Base-by-base conservation (phyloP, 2,888 invertebrate genomes). In the Ophion obscuratus region DNA sequence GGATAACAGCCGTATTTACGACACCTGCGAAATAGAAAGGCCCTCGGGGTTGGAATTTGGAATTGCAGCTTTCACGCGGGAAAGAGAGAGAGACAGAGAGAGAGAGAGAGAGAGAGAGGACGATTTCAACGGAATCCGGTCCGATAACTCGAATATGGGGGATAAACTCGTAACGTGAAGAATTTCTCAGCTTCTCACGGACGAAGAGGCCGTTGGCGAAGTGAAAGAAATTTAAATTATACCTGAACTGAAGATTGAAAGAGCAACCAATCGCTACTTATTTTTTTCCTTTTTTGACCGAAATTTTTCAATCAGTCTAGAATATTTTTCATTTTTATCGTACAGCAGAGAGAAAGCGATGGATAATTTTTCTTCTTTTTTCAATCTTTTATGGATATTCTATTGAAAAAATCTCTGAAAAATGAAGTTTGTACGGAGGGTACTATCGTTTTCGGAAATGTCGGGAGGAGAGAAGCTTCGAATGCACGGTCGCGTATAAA, bases 11-110 rank as follows among this genome's bases (percentile, higher is more conserved):
- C 81, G 70, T 83, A 86, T 86, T 83, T 83, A 86, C 86, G 83
- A 83, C 81, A 86, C 83, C 86, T 83, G 83, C 78, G 83, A 86
- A 86, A 86, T 86, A 83, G 81, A 75, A 86, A 81, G 77, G 78
- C 20, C 75, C 70, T 64, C 14, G 31, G 67, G 59, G 68, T 81
- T 61, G 81, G 81, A 86, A 86, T 86, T 83, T 74, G 86, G 40
- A 83, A 86, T 86, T 86, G 78, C 66, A 78, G 83, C 70, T 81
- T 83, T 61, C 68, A 70, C 64, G 57, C 36, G 47, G 53, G 62
- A 59, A 68, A n/a, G 77, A 27, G 59, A 73, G 20, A 24, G 24
- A 24, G 24, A 24, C 1, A 24, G 24, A 24, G 24, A 24, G 24
- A 24, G 24, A 24, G 24, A 24, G 24, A 24, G 24, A 24, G 24